Evolutionary conservation across 2,888 invertebrate species (phyloP).

Genomic region (Aethes cnicana): DNA sequence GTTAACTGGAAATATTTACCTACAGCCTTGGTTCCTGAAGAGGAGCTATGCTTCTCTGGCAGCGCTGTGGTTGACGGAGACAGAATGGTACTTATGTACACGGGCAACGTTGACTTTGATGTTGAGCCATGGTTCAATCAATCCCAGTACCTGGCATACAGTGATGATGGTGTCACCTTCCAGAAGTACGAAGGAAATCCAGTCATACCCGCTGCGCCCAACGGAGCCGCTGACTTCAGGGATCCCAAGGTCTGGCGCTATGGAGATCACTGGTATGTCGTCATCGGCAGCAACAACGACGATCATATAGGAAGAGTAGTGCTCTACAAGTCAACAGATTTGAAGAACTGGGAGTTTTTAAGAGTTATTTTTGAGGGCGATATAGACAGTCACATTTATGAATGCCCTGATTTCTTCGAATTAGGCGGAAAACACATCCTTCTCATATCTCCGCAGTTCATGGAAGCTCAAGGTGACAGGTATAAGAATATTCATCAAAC

Average conservation of each 20-base stretch:
- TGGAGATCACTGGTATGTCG: conserved; percentile 65
- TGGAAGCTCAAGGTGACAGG: conserved; percentile 63
- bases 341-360: conserved; percentile 66
- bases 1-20: conserved; percentile 75
- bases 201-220: conserved; percentile 58
- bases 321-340: conserved; percentile 65
- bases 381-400: conserved; percentile 75
- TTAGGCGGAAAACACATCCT: conserved; percentile 67
- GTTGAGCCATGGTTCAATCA: conserved; percentile 56
- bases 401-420: conserved; percentile 79
- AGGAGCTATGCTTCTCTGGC: conserved; percentile 74
- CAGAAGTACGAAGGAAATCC: conserved; percentile 68
- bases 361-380: conserved; percentile 62
- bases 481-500: conserved; percentile 66
- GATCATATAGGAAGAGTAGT: conserved; percentile 63
- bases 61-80: conserved; percentile 67
- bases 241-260: conserved; percentile 77
- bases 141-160: conserved; percentile 67
- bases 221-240: conserved; percentile 69
- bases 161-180: conserved; percentile 67
- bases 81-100: conserved; percentile 64
- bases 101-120: conserved; percentile 51
- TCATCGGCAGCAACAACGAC: conserved; percentile 64
- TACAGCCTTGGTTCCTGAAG: conserved; percentile 72
- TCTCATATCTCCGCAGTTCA: conserved; percentile 72